A percentile compares a stretch with the other conserved stretches of the same genome.
phyloP scores from a whole-genome alignment of 2,113 vertebrate species.

The Centrocercus urophasianus region DNA sequence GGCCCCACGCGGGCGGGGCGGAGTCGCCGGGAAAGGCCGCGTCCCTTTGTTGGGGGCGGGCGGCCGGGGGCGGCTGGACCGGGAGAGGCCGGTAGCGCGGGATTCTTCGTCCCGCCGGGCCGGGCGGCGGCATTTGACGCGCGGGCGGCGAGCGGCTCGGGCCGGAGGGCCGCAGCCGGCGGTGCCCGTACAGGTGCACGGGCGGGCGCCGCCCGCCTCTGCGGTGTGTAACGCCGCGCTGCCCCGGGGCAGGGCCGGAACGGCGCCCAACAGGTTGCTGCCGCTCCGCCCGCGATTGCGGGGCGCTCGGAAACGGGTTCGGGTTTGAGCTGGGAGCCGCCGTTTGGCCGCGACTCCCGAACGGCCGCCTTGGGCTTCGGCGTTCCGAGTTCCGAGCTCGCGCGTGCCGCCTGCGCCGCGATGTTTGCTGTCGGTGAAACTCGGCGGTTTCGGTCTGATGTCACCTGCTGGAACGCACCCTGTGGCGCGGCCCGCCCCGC shows the following conservation, averaged over 20 bases:
- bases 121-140: background rate
- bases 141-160: no score
- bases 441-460: constrained; percentile 82
- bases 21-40: background rate
- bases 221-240: background rate
- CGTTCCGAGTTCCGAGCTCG: background rate
- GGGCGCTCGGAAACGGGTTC: background rate
- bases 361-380: background rate
- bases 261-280: constrained; percentile 55
- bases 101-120: constrained; percentile 33
- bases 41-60: constrained; percentile 37
- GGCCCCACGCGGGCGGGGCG: background rate
- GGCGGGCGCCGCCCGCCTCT: constrained; percentile 35
- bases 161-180: background rate
- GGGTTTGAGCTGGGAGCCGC: background rate
- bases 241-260: constrained; percentile 27
- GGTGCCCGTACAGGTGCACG: constrained; percentile 45
- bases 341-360: background rate
- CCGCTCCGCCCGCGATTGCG: background rate
- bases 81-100: constrained; percentile 28
- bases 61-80: background rate
- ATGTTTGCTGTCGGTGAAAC: constrained; percentile 71
- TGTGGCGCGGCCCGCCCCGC: no score
- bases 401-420: background rate
- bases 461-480: constrained; percentile 44